Conservation (phyloP, 2,113 vertebrate genomes). For the Chrysemys picta region DNA sequence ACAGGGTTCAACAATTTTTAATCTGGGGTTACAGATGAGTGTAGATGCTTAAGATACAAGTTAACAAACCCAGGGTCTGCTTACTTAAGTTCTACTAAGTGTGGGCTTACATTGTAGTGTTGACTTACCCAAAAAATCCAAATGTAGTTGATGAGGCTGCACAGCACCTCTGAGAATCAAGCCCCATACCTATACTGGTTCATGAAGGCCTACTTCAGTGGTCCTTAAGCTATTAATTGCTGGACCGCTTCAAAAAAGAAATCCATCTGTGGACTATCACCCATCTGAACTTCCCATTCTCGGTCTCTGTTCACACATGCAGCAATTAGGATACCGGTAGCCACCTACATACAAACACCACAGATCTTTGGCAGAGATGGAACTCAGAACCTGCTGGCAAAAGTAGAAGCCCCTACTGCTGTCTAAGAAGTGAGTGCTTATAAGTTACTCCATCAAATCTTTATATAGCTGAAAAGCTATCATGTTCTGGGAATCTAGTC, state of each 20-base stretch:
- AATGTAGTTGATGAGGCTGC: not conserved
- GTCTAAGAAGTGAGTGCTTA: not conserved
- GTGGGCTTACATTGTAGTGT: not conserved
- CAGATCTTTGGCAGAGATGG: not conserved
- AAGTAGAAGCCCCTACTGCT: not conserved
- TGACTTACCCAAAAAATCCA: not conserved
- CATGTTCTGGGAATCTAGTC: slow-evolving; percentile 40
- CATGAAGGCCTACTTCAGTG: not conserved
- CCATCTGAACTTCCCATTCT: not conserved
- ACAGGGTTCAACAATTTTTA: not conserved
- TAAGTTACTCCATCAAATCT: not conserved
- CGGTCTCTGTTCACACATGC: not conserved
- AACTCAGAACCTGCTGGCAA: not conserved
- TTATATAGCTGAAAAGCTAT: slow-evolving; percentile 6
- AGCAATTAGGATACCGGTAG: not conserved
- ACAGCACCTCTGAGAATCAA: not conserved
- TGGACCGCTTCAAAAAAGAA: not conserved
- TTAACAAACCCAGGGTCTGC: not conserved
- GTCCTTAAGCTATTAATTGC: not conserved
- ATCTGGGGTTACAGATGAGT: not conserved
- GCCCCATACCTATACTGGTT: not conserved
- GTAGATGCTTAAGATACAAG: not conserved
- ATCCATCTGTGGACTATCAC: not conserved
- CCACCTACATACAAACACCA: not conserved
- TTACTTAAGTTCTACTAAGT: not conserved